A percentile compares a stretch with the other conserved stretches of the same genome.
Evolutionary conservation across 2,797 vertebrate species (phyloP).

Genomic region (Halcyon smyrnensis): DNA sequence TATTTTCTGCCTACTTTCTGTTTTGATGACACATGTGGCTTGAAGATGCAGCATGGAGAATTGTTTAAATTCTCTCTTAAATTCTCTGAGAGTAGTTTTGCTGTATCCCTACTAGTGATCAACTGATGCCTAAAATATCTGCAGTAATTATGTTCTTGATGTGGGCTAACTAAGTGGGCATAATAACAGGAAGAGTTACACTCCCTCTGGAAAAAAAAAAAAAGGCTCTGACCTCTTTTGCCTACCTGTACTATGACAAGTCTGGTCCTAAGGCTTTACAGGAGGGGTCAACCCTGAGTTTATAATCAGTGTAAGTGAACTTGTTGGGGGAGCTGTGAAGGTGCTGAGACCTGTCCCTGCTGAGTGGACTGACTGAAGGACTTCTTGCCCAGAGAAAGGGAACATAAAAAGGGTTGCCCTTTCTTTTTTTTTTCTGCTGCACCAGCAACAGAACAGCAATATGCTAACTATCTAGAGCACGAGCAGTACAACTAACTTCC

Average conservation of each 20-base stretch:
- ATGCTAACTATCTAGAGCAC: not conserved
- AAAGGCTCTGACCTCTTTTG: accelerated
- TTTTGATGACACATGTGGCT: not conserved
- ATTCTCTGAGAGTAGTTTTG: not conserved
- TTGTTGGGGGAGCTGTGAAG: not conserved
- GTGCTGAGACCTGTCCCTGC: not conserved
- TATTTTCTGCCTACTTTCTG: not conserved
- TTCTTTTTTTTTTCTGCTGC: not conserved
- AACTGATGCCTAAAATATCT: not conserved
- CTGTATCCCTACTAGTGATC: not conserved
- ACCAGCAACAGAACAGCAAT: not conserved
- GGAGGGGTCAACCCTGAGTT: not conserved
- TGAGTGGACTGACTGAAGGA: not conserved
- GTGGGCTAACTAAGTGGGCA: not conserved
- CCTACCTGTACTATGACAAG: not conserved
- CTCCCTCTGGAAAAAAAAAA: accelerated
- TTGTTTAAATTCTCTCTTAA: not conserved
- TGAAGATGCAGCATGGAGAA: not conserved
- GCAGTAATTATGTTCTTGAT: not conserved
- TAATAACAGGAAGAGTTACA: not conserved
- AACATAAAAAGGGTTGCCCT: accelerated
- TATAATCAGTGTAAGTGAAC: not conserved
- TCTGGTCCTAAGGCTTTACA: not conserved
- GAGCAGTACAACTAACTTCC: not conserved
- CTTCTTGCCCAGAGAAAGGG: not conserved